These are phyloP conservation scores for Pogonocichla stellata DNA, from an alignment of 2,113 vertebrate species.

Conservation along the genomic window DNA sequence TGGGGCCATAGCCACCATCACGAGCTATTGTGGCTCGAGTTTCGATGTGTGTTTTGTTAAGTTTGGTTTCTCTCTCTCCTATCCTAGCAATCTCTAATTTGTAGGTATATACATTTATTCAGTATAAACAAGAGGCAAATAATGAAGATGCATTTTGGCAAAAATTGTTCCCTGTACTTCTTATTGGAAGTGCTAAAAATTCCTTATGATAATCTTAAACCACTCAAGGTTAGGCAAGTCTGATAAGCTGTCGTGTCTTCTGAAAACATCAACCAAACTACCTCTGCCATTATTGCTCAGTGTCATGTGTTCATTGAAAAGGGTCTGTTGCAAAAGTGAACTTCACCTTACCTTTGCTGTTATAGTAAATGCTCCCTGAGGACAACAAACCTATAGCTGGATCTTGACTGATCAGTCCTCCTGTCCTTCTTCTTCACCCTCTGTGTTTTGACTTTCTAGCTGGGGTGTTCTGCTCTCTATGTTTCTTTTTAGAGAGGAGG, in stretches of 20 bases:
- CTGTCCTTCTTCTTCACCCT: neutral
- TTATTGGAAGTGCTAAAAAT: neutral
- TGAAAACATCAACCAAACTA: neutral
- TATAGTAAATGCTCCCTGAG: neutral
- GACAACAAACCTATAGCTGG: neutral
- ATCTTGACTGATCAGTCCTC: neutral
- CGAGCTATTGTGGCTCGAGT: accelerated
- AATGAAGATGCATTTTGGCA: neutral
- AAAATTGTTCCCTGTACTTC: neutral
- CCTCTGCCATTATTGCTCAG: neutral
- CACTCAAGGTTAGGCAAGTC: neutral
- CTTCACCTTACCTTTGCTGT: neutral
- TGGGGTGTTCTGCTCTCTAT: neutral
- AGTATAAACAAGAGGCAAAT: neutral
- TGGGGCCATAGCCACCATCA: neutral
- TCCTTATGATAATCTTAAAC: neutral
- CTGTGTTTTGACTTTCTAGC: neutral
- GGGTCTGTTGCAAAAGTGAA: neutral
- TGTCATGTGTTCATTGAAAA: neutral
- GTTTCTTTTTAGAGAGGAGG: neutral
- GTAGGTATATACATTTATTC: neutral
- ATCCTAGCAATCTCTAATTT: neutral
- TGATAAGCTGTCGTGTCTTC: neutral
- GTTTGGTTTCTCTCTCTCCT: neutral
- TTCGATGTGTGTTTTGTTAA: neutral